Conservation (phyloP, 2,797 vertebrate genomes). For the Siniperca undulata region DNA sequence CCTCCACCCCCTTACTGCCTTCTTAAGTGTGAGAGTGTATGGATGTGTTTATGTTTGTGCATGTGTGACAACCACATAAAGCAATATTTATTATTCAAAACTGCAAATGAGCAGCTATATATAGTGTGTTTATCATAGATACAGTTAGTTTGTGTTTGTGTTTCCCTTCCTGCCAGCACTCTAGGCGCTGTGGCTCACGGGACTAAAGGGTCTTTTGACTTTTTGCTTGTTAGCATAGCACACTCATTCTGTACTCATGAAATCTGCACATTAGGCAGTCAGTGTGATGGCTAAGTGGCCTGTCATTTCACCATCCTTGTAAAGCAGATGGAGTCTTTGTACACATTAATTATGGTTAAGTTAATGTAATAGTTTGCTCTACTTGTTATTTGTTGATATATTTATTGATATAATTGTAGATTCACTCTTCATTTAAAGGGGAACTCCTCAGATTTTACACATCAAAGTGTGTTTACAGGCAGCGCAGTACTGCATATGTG, state of each 20-base stretch:
- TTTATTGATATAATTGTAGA: not conserved
- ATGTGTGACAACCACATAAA: constrained; percentile 50
- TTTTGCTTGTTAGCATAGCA: constrained; percentile 21
- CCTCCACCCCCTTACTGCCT: constrained; percentile 17
- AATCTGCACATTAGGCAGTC: constrained; percentile 19
- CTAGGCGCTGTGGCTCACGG: constrained; percentile 18
- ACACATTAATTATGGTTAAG: not conserved
- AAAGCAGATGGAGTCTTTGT: not conserved
- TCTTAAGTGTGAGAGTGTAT: constrained; percentile 23
- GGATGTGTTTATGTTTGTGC: constrained; percentile 51
- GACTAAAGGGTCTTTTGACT: constrained; percentile 44
- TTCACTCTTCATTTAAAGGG: not conserved
- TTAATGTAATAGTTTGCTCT: not conserved
- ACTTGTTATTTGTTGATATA: not conserved
- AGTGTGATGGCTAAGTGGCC: not conserved
- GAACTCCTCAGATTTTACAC: not conserved
- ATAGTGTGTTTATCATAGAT: constrained; percentile 50
- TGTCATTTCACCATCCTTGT: not conserved
- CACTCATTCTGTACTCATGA: constrained; percentile 19
- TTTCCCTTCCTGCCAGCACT: constrained; percentile 26
- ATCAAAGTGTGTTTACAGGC: constrained; percentile 6
- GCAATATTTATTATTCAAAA: constrained; percentile 60
- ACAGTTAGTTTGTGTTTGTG: constrained; percentile 25
- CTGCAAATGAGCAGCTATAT: constrained; percentile 68
- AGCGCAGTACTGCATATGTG: not conserved